Percentiles rank a stretch among this genome's conserved stretches.
phyloP scores from a whole-genome alignment of 2,113 vertebrate species.

The Pachyramphus minor region DNA sequence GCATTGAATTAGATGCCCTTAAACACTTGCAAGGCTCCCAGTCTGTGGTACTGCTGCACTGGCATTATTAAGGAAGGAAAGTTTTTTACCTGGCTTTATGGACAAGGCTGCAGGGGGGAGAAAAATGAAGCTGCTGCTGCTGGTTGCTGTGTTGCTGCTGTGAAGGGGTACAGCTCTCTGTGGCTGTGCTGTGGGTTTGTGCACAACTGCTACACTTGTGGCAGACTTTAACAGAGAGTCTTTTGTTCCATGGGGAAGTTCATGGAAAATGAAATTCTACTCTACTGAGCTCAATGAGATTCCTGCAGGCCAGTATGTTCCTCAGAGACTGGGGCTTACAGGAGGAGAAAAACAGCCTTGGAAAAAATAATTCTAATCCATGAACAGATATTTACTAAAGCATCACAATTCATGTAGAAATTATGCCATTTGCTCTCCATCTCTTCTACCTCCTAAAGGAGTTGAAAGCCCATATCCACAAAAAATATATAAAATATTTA shows the following conservation, averaged over 20 bases:
- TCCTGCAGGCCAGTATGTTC: not conserved
- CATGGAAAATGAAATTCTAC: not conserved
- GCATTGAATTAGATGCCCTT: not conserved
- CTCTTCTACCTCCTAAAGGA: not conserved
- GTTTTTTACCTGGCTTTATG: not conserved
- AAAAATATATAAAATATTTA: conserved; percentile 1
- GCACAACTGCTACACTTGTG: not conserved
- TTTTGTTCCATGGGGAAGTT: not conserved
- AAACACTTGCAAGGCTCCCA: not conserved
- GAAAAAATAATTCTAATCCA: not conserved
- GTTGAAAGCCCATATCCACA: not conserved
- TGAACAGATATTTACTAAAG: not conserved
- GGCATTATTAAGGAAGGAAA: not conserved
- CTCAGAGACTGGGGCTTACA: not conserved
- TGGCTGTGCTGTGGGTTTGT: not conserved
- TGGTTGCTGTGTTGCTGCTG: not conserved
- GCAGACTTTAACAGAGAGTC: not conserved
- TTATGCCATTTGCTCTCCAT: not conserved
- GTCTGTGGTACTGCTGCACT: not conserved
- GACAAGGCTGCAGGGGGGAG: not conserved
- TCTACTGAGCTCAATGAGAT: not conserved
- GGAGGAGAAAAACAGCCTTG: not conserved
- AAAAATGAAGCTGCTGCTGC: not conserved
- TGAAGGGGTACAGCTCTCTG: not conserved
- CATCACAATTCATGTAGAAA: not conserved